These are phyloP conservation scores for Melikaiella ostensackeni DNA, from an alignment of 2,888 invertebrate species.

Conservation along the genomic window DNA sequence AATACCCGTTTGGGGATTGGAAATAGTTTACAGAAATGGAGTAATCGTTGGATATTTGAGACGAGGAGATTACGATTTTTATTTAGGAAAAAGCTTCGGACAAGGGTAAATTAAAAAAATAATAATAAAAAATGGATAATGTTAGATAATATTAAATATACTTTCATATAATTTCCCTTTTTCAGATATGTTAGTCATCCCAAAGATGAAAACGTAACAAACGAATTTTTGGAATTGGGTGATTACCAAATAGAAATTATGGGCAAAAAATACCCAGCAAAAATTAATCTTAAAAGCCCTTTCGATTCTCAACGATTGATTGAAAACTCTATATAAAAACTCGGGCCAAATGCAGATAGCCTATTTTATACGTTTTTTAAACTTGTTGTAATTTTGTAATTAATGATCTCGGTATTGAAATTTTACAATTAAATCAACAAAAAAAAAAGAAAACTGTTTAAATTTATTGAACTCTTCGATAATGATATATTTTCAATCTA, in stretches of 20 bases:
- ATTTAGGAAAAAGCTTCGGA: conserved; percentile 81
- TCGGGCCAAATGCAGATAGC: background rate
- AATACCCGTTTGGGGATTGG: conserved; percentile 90
- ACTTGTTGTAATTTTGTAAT: conserved; percentile 25
- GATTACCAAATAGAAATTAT: conserved; percentile 89
- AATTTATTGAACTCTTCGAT: background rate
- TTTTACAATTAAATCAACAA: background rate
- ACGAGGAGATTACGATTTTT: conserved; percentile 88
- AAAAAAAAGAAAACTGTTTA: background rate
- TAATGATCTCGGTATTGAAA: background rate
- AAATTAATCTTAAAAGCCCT: conserved; percentile 85
- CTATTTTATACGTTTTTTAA: conserved; percentile 1
- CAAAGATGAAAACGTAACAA: conserved; percentile 81
- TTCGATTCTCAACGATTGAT: conserved; percentile 88
- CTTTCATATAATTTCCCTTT: conserved; percentile 25
- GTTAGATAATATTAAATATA: background rate
- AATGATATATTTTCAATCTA: background rate
- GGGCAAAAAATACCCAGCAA: conserved; percentile 86
- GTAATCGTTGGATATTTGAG: conserved; percentile 88
- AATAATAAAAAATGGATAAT: conserved; percentile 76
- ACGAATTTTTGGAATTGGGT: conserved; percentile 84
- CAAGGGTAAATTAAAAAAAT: conserved; percentile 80
- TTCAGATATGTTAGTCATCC: conserved; percentile 80
- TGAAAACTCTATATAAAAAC: conserved; percentile 80
- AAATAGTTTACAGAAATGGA: conserved; percentile 89